A percentile compares a stretch with the other conserved stretches of the same genome.
phyloP scores from a whole-genome alignment of 2,888 invertebrate genomes.

The Drosophila silvestris region DNA sequence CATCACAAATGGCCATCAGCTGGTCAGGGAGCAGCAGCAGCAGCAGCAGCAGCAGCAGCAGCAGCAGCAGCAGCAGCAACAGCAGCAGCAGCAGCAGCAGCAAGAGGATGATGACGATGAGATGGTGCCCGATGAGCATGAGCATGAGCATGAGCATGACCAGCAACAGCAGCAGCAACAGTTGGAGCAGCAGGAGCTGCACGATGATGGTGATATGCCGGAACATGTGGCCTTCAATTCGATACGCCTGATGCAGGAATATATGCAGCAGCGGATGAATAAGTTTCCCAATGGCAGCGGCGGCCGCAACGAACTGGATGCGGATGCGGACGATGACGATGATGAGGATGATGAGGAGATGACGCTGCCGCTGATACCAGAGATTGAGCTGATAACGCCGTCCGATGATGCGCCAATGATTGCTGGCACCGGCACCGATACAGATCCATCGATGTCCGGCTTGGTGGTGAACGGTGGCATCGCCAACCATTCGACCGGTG shows the following conservation, averaged over 20 bases:
- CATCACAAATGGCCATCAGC: slow-evolving; percentile 43
- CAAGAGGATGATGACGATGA: slow-evolving; percentile 13
- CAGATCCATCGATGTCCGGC: slow-evolving; percentile 11
- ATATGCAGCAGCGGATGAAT: slow-evolving; percentile 83
- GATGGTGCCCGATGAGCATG: slow-evolving; percentile 15
- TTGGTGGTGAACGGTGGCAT: slow-evolving; percentile 37
- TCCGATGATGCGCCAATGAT: slow-evolving; percentile 74
- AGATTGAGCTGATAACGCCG: slow-evolving; percentile 84
- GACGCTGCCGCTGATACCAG: slow-evolving; percentile 84
- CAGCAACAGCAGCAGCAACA: slow-evolving; percentile 8
- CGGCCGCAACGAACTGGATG: slow-evolving; percentile 24
- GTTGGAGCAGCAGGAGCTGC: slow-evolving; percentile 13
- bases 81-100: slow-evolving; percentile 12
- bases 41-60: slow-evolving; percentile 23
- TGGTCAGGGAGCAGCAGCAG: slow-evolving; percentile 12
- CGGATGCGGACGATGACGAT: slow-evolving; percentile 58
- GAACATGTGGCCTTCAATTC: slow-evolving; percentile 77
- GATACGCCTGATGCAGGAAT: slow-evolving; percentile 83
- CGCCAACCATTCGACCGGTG: background rate
- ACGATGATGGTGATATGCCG: slow-evolving; percentile 70
- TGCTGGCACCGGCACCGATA: slow-evolving; percentile 23
- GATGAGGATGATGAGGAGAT: slow-evolving; percentile 77
- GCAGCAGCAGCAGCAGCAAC: slow-evolving; percentile 3
- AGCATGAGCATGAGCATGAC: slow-evolving; percentile 5
- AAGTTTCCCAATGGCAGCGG: slow-evolving; percentile 69